Base-by-base conservation (phyloP, 2,113 vertebrate genomes). In the Xiphophorus couchianus region DNA sequence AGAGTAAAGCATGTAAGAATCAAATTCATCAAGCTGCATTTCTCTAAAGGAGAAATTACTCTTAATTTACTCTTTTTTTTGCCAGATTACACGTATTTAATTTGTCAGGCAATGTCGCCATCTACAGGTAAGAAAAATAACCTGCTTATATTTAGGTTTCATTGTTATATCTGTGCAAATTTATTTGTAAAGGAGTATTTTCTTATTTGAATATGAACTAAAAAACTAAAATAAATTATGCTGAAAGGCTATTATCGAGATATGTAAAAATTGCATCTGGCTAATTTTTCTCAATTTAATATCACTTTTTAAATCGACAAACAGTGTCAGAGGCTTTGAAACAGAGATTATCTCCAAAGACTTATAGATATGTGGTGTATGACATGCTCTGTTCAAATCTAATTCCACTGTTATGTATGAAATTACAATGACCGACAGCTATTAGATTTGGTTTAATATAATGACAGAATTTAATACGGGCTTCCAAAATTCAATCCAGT, bases 81-180 rank as follows among this genome's bases (percentile, higher is more conserved):
- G 37, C 5, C 9, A 58, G 1, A 3, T n/a, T 58, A 58, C 25
- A 25, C 9, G 17, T 1, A 39, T 61, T 72, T 73, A 83, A 89
- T 92, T 88, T 76, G 94, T 93, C 96, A 97, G 95, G 92, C 95
- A 96, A 94, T 96, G 95, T 96, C 95, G 97, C 96, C 96, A 97
- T 96, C 96, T 97, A 97, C 96, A 97, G 97, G 96, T 76, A 2
- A 67, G 44, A 44, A 39, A 39, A 67, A 66, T 30, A 19, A 63
- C 28, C 15, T 27, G 74, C 39, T 69, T 61, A 60, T 76, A 75
- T 63, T 64, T 22, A 68, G 76, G 62, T 30, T 22, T 69, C 66
- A 60, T 79, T 75, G 80, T 84, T 25, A 44, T 27, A 67, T 44
- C 15, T 27, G n/a, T 58, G 22, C 4, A 58, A 58, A 25, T 58